Conservation (phyloP, 2,888 invertebrate species). For the Cataglyphis rosenhaueri region DNA sequence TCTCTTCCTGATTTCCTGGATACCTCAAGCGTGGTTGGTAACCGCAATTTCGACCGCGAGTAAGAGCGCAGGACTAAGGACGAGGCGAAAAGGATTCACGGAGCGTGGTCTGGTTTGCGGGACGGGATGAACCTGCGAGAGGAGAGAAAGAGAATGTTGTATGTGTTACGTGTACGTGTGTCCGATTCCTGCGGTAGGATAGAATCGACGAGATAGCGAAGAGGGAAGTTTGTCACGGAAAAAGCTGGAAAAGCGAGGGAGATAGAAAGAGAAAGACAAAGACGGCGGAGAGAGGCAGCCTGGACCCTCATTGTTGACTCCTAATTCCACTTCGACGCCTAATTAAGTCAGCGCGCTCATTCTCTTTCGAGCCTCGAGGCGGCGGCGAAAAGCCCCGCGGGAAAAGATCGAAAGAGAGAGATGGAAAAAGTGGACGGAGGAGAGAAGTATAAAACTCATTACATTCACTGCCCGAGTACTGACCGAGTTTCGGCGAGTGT, state of each 20-base stretch:
- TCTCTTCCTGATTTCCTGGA: conserved; percentile 65
- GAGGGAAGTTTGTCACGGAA: conserved; percentile 49
- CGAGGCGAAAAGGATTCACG: conserved; percentile 64
- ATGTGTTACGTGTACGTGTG: conserved; percentile 21
- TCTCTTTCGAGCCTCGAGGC: conserved; percentile 57
- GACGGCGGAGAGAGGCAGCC: conserved; percentile 16
- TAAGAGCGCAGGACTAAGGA: conserved; percentile 64
- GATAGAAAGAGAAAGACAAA: neutral
- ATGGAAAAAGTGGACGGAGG: conserved; percentile 47
- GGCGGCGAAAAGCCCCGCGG: conserved; percentile 32
- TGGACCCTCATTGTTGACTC: conserved; percentile 71
- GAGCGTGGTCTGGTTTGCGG: conserved; percentile 68
- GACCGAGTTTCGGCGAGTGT: conserved; percentile 45
- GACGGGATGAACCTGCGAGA: conserved; percentile 66
- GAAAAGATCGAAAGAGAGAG: conserved; percentile 43
- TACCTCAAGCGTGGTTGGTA: conserved; percentile 62
- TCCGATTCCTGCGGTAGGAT: conserved; percentile 62
- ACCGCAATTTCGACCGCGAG: conserved; percentile 68
- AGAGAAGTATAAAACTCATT: conserved; percentile 59
- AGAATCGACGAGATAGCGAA: conserved; percentile 61
- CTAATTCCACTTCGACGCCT: conserved; percentile 74
- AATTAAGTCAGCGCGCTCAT: conserved; percentile 73
- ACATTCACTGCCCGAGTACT: conserved; percentile 44
- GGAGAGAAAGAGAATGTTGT: neutral
- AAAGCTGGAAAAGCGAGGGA: conserved; percentile 54